These are phyloP conservation scores for Zaprionus obscuricornis DNA, from an alignment of 2,888 invertebrate species.

Conservation along the genomic window DNA sequence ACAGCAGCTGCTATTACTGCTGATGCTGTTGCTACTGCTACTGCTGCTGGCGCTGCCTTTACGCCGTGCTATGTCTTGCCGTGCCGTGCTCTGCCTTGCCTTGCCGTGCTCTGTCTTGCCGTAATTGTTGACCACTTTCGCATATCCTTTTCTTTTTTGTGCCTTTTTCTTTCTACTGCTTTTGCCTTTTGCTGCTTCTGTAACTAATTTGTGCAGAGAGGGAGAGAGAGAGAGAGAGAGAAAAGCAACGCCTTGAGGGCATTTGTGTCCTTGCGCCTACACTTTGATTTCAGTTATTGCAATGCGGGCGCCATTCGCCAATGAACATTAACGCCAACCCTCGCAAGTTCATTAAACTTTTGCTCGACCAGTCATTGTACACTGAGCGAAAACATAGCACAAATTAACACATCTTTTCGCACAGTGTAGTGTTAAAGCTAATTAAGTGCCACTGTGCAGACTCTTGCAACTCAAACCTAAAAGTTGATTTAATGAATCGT, in stretches of 20 bases:
- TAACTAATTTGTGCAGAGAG: conserved; percentile 72
- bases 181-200: conserved; percentile 44
- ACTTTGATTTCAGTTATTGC: conserved; percentile 53
- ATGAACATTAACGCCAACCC: no score
- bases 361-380: background rate
- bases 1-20: conserved; percentile 35
- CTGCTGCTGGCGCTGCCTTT: no score
- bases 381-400: background rate
- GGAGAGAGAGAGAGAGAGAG: no score
- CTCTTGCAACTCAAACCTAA: no score
- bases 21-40: no score
- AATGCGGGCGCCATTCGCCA: no score
- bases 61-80: no score
- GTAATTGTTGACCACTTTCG: conserved; percentile 75
- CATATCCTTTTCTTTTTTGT: conserved; percentile 54
- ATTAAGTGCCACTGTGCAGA: no score
- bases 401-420: background rate
- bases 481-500: no score
- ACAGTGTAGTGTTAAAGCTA: no score
- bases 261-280: conserved; percentile 27
- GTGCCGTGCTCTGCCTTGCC: no score
- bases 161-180: conserved; percentile 37
- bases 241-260: conserved; percentile 56
- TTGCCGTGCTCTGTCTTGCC: conserved; percentile 10
- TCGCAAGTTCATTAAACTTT: conserved; percentile 61